Evolutionary conservation across 2,888 invertebrate genomes (phyloP).

Genomic region (Hirtodrosophila histrioides): DNA sequence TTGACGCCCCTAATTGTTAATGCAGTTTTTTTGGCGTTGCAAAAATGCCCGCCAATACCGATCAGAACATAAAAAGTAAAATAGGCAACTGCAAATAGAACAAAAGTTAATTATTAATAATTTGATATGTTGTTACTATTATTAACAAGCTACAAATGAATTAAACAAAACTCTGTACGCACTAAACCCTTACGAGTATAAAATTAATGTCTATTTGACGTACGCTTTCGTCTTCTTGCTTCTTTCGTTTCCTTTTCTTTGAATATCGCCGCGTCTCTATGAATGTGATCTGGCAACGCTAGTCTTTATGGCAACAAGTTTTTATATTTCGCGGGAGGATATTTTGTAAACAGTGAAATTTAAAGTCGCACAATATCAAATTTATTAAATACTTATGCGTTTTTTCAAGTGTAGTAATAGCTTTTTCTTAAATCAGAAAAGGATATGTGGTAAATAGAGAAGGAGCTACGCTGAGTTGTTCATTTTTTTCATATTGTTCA

Average conservation of each 20-base stretch:
- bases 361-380: no score
- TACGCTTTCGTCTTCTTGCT: background rate
- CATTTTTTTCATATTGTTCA: no score
- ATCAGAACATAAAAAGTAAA: constrained; percentile 47
- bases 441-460: no score
- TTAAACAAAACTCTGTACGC: no score
- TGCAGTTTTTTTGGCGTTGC: constrained; percentile 58
- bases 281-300: constrained; percentile 32
- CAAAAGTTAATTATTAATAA: constrained; percentile 7
- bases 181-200: background rate
- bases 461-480: no score
- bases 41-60: constrained; percentile 62
- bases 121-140: background rate
- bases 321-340: background rate
- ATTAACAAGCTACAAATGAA: no score
- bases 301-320: no score
- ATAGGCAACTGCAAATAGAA: constrained; percentile 38
- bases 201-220: background rate
- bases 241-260: constrained; percentile 3
- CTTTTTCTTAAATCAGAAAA: no score
- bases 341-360: background rate
- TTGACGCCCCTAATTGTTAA: constrained; percentile 62
- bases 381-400: no score
- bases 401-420: no score
- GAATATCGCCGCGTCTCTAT: constrained; percentile 13